Base-by-base conservation (phyloP, 2,888 invertebrate genomes). In the Epiblema foenella region DNA sequence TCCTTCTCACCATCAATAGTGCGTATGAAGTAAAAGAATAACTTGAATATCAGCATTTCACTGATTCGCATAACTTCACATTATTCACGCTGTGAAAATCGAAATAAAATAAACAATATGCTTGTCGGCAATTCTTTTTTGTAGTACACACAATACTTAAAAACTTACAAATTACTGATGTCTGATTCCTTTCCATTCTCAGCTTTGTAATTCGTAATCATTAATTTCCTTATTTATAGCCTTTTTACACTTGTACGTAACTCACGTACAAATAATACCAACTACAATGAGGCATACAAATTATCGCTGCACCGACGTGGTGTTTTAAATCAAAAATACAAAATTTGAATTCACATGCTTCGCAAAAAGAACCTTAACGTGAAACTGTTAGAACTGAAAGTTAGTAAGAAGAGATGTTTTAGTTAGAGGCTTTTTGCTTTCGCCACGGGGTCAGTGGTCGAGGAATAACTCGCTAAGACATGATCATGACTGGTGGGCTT, bases 401-500 rank as follows among this genome's bases (percentile, higher is more conserved):
- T 74, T 84, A 46, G 69, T 70, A 58, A 58, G 37, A 63, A 60
- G 42, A 73, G 73, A 68, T 62, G 69, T 49, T 12, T 69, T 73
- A 75, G 71, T 75, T 78, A 76, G 81, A 78, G 83, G 77, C 81
- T 79, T 89, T 91, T 85, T 85, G 76, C 79, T 81, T 83, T 83
- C 74, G 75, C 77, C 68, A 68, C 73, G 83, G 80, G 91, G 91
- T 92, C 92, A 93, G 89, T 90, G 92, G 89, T 92, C 91, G 91
- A 89, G 88, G 90, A 86, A 93, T 90, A 93, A 91, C 91, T 91
- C 81, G 90, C 84, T 88, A 89, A 93, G 92, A 91, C 93, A 90
- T 90, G 91, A 90, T 92, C 92, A 91, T 92, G 92, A 91, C 93
- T 92, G 90, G 90, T 91, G 89, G 89, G 91, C 88, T 89, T 90